Conservation (phyloP, 2,113 vertebrate species). For the Rhynchomys soricoides region DNA sequence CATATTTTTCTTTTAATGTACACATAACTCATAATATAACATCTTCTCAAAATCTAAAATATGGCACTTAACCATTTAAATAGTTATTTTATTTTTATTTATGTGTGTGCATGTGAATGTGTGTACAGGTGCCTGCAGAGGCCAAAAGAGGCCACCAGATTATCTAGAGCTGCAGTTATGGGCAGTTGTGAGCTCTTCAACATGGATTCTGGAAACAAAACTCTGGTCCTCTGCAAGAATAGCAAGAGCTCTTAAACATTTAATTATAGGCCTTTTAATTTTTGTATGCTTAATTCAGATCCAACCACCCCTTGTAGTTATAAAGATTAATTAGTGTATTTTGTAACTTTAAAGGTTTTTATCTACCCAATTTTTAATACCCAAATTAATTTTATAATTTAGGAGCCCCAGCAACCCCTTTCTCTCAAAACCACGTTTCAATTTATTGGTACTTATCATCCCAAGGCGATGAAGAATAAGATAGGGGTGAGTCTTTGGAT, state of each 20-base stretch:
- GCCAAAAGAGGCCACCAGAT: background rate
- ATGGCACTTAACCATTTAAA: background rate
- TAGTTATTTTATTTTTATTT: background rate
- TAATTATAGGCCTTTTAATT: background rate
- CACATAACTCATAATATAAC: background rate
- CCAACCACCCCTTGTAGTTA: background rate
- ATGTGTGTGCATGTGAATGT: background rate
- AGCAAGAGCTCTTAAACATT: background rate
- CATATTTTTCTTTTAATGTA: background rate
- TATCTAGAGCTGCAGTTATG: background rate
- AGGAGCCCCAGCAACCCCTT: background rate
- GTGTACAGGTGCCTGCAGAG: background rate
- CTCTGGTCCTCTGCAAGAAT: background rate
- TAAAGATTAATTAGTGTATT: background rate
- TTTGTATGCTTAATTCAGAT: slow-evolving; percentile 8
- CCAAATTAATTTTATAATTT: background rate
- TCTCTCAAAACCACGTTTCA: background rate
- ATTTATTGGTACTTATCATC: background rate
- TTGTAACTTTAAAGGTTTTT: slow-evolving; percentile 21
- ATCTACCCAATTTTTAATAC: background rate
- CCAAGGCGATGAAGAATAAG: background rate
- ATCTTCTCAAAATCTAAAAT: background rate
- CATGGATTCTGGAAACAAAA: background rate
- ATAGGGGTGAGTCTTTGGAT: background rate
- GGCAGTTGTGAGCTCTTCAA: background rate